These are phyloP conservation scores for Microhierax caerulescens DNA, from an alignment of 2,797 vertebrate genomes.

Conservation along the genomic window DNA sequence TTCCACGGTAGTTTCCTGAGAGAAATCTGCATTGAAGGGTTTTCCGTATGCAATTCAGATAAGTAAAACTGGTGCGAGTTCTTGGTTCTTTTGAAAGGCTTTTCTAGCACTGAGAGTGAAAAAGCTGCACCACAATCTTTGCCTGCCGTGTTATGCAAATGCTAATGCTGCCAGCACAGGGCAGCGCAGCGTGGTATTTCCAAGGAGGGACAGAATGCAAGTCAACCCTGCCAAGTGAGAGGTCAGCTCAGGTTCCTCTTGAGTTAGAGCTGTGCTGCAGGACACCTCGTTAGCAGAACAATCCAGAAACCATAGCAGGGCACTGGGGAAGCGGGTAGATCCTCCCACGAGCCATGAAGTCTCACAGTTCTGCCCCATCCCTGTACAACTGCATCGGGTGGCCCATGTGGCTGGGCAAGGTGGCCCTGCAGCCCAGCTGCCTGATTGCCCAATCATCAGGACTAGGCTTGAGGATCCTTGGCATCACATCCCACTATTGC, in stretches of 20 bases:
- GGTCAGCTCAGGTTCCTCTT: background rate
- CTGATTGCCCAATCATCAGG: background rate
- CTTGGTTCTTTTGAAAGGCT: background rate
- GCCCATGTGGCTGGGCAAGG: rapidly evolving
- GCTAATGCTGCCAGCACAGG: background rate
- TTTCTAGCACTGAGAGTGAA: background rate
- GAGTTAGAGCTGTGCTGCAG: background rate
- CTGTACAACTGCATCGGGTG: background rate
- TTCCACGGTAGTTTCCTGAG: background rate
- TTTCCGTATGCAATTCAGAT: background rate
- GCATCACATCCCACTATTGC: background rate
- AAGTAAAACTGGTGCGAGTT: background rate
- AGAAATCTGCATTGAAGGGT: background rate
- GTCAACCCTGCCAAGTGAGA: background rate
- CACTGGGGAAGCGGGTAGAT: background rate
- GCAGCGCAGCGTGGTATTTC: background rate
- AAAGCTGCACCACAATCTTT: background rate
- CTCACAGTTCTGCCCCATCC: background rate
- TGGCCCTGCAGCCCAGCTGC: background rate
- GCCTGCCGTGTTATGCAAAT: background rate
- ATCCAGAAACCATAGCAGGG: background rate
- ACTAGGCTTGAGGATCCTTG: background rate
- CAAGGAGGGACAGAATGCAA: background rate
- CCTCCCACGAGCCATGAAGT: background rate
- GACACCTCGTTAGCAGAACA: background rate